Conservation (phyloP, 2,113 vertebrate species). For the Rhinopomastus cyanomelas region DNA sequence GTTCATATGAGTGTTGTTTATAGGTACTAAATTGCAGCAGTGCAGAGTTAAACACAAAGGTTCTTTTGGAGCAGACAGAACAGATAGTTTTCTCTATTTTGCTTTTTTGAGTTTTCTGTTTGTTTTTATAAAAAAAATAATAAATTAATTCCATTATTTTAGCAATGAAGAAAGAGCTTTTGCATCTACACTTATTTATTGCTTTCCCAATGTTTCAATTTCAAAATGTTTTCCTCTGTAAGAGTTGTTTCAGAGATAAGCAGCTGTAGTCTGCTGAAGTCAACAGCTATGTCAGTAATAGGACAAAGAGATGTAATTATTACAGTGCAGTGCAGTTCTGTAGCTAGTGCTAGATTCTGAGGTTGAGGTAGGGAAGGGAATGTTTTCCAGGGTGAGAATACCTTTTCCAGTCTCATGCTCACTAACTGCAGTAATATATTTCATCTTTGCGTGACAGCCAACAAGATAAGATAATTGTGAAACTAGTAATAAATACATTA, state of each 20-base stretch:
- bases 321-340: not conserved
- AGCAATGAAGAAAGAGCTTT: not conserved
- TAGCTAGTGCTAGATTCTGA: not conserved
- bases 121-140: not conserved
- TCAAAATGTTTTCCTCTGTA: not conserved
- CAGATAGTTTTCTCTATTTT: not conserved
- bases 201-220: not conserved
- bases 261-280: not conserved
- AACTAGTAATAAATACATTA: not conserved
- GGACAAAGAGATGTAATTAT: not conserved
- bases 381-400: not conserved
- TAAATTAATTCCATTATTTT: not conserved
- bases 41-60: not conserved
- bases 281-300: not conserved
- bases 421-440: not conserved
- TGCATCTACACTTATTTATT: not conserved
- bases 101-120: not conserved
- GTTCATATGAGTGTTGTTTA: not conserved
- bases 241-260: not conserved
- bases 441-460: not conserved
- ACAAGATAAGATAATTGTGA: not conserved
- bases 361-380: not conserved
- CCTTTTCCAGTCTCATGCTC: not conserved
- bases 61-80: not conserved
- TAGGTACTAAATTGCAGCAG: not conserved